Percentiles rank a stretch among this genome's conserved stretches.
These are phyloP conservation scores for Silurus aristotelis DNA, from an alignment of 2,797 vertebrate species.

Conservation along the genomic window DNA sequence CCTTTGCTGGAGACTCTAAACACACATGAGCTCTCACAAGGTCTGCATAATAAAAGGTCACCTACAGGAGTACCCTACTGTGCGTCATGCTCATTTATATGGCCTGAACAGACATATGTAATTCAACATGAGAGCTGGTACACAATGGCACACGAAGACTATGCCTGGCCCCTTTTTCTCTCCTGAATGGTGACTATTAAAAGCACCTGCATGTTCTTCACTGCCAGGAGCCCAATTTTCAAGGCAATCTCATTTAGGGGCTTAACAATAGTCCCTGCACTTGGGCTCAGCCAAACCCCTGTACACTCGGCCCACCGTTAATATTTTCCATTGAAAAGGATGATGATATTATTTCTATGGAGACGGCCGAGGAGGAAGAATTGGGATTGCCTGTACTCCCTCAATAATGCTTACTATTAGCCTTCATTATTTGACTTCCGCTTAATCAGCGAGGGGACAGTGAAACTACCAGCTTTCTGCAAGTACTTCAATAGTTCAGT, in stretches of 20 bases:
- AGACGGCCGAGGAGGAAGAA: slow-evolving; percentile 49
- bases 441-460: slow-evolving; percentile 69
- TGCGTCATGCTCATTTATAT: slow-evolving; percentile 22
- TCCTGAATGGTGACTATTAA: slow-evolving; percentile 68
- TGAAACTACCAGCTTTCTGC: slow-evolving; percentile 6
- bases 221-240: slow-evolving; percentile 55
- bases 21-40: not conserved
- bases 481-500: not conserved
- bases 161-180: slow-evolving; percentile 20
- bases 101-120: slow-evolving; percentile 37
- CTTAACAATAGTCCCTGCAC: slow-evolving; percentile 58
- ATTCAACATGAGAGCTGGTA: slow-evolving; percentile 42
- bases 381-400: slow-evolving; percentile 42
- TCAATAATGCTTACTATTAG: slow-evolving; percentile 74
- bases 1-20: not conserved
- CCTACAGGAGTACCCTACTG: not conserved
- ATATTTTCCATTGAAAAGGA: slow-evolving; percentile 70
- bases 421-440: slow-evolving; percentile 72
- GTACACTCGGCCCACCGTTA: slow-evolving; percentile 62
- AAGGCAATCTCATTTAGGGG: slow-evolving; percentile 59
- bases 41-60: slow-evolving; percentile 3
- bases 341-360: slow-evolving; percentile 65
- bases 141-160: slow-evolving; percentile 28
- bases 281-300: slow-evolving; percentile 36
- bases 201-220: slow-evolving; percentile 66